Evolutionary conservation across 2,797 vertebrate genomes (phyloP).

Genomic region (Crocidura indochinensis): DNA sequence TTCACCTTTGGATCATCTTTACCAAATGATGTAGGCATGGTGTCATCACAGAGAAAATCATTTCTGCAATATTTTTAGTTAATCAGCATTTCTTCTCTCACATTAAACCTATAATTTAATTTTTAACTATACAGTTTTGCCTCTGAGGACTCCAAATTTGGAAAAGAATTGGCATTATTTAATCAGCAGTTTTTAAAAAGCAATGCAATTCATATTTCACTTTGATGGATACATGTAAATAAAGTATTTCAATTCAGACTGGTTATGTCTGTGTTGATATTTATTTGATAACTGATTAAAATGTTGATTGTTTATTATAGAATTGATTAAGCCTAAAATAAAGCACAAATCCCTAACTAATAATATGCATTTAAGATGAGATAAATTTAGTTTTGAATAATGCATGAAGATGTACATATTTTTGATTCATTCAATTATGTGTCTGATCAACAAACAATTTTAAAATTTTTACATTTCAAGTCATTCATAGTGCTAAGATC

Average conservation of each 20-base stretch:
- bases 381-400: not conserved
- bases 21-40: not conserved
- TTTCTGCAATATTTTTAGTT: slow-evolving; percentile 5
- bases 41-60: not conserved
- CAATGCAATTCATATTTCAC: slow-evolving; percentile 49
- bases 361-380: not conserved
- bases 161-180: slow-evolving; percentile 71
- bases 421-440: not conserved
- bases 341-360: not conserved
- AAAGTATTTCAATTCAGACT: not conserved
- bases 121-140: not conserved
- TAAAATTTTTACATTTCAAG: not conserved
- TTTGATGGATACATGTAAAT: slow-evolving; percentile 1
- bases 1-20: not conserved
- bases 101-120: slow-evolving; percentile 42
- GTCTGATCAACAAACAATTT: not conserved
- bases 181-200: slow-evolving; percentile 75
- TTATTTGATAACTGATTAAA: slow-evolving; percentile 53
- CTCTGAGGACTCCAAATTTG: not conserved
- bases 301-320: slow-evolving; percentile 21
- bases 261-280: slow-evolving; percentile 3
- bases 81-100: not conserved
- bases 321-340: slow-evolving; percentile 30
- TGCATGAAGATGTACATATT: not conserved
- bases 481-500: slow-evolving; percentile 1